Percentiles rank a stretch among this genome's conserved stretches.
Evolutionary conservation across 2,113 vertebrate genomes (phyloP).

Genomic region (Craseonycteris thonglongyai): DNA sequence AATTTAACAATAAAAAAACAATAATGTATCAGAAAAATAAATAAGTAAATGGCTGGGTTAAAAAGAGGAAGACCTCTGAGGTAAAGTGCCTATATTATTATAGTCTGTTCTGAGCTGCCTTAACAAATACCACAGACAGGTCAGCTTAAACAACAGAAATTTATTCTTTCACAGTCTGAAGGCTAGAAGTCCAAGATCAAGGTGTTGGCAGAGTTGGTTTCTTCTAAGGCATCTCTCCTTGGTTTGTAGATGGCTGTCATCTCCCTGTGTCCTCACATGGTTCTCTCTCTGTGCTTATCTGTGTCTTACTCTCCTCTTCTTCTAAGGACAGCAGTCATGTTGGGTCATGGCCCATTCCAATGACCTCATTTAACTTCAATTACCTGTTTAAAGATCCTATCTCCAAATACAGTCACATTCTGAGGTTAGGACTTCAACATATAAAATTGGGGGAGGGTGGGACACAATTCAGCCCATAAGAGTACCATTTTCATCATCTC

Average conservation of each 20-base stretch:
- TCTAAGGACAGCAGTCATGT: no score
- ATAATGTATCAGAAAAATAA: no score
- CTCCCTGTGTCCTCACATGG: not conserved
- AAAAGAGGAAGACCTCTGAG: not conserved
- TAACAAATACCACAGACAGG: not conserved
- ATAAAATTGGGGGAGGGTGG: no score
- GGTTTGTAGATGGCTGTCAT: not conserved
- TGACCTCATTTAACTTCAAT: not conserved
- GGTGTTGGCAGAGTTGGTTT: not conserved
- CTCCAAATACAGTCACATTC: not conserved
- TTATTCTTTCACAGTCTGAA: not conserved
- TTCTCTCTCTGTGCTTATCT: not conserved
- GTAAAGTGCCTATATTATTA: not conserved
- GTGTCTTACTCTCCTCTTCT: not conserved
- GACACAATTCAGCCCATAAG: not conserved
- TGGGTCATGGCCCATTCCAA: not conserved
- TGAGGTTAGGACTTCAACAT: not conserved
- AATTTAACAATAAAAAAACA: no score
- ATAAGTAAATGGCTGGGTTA: no score
- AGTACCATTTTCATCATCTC: not conserved
- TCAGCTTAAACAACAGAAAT: not conserved
- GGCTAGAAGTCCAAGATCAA: not conserved
- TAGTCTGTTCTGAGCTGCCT: not conserved
- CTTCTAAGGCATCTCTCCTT: not conserved
- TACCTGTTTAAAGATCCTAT: not conserved